A percentile compares a stretch with the other conserved stretches of the same genome.
Evolutionary conservation across 2,113 vertebrate genomes (phyloP).

Genomic region (Lophotis ruficrista): DNA sequence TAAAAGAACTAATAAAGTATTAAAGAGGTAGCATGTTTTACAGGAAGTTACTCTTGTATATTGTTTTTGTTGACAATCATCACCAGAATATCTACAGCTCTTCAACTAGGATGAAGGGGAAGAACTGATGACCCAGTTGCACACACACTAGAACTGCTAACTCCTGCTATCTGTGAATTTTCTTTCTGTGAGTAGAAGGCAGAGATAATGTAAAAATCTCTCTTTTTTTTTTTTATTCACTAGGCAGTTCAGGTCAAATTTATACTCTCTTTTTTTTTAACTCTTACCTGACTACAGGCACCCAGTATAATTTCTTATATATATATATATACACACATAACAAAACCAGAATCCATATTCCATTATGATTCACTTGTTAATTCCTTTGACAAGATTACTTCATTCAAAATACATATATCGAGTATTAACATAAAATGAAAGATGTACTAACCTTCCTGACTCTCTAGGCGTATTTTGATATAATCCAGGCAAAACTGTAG

Average conservation of each 20-base stretch:
- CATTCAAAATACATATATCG: neutral
- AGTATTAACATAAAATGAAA: neutral
- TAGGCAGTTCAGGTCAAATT: neutral
- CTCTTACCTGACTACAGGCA: neutral
- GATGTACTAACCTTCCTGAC: slow-evolving; percentile 72
- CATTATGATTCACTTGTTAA: neutral
- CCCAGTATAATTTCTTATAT: neutral
- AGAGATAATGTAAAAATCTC: neutral
- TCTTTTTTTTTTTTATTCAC: neutral
- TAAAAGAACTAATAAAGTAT: neutral
- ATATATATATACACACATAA: no score
- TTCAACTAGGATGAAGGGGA: neutral
- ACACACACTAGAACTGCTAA: fast-evolving
- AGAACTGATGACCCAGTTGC: neutral
- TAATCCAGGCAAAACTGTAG: slow-evolving; percentile 89
- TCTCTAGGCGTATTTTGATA: slow-evolving; percentile 91
- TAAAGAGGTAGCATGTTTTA: neutral
- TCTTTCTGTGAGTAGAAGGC: neutral
- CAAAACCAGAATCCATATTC: neutral
- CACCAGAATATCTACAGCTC: neutral
- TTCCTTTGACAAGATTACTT: neutral
- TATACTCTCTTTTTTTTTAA: neutral
- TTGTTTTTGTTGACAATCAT: neutral
- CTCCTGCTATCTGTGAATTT: neutral
- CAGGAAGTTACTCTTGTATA: neutral